These are phyloP conservation scores for Helicoverpa assulta DNA, from an alignment of 2,888 invertebrate species.

Conservation along the genomic window DNA sequence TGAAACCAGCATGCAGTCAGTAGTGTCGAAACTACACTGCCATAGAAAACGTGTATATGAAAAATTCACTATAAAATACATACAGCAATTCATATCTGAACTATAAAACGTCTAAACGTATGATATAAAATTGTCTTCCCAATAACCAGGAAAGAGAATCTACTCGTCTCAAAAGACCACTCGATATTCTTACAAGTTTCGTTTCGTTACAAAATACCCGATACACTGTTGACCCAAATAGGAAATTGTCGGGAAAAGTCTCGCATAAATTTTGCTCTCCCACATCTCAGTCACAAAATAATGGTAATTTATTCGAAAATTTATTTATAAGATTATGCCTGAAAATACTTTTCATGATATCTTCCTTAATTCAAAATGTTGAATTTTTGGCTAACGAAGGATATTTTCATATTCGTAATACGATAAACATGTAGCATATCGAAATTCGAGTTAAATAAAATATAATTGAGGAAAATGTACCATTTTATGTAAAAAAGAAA, in stretches of 20 bases:
- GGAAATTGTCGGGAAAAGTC: slow-evolving; percentile 30
- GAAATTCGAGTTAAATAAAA: slow-evolving; percentile 6
- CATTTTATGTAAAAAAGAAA: background rate
- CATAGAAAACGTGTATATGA: too few relatives aligned
- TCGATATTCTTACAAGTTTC: slow-evolving; percentile 18
- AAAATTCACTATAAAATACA: too few relatives aligned
- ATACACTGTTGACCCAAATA: slow-evolving; percentile 56
- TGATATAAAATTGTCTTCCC: background rate
- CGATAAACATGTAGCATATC: background rate
- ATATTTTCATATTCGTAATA: background rate
- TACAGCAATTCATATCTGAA: too few relatives aligned
- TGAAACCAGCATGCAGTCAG: too few relatives aligned
- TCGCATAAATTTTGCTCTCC: slow-evolving; percentile 42
- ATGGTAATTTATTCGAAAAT: slow-evolving; percentile 51
- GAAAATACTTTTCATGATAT: background rate
- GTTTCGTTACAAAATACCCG: slow-evolving; percentile 17
- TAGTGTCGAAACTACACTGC: too few relatives aligned
- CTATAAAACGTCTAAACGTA: too few relatives aligned
- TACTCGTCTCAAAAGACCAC: background rate
- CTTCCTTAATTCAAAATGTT: background rate
- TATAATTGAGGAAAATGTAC: slow-evolving; percentile 21
- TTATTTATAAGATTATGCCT: slow-evolving; percentile 28
- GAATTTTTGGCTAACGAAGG: slow-evolving; percentile 16
- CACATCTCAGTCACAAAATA: slow-evolving; percentile 52
- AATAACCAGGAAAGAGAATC: background rate